A percentile compares a stretch with the other conserved stretches of the same genome.
Conservation (phyloP, 2,797 vertebrate genomes). For the Pangasius djambal region DNA sequence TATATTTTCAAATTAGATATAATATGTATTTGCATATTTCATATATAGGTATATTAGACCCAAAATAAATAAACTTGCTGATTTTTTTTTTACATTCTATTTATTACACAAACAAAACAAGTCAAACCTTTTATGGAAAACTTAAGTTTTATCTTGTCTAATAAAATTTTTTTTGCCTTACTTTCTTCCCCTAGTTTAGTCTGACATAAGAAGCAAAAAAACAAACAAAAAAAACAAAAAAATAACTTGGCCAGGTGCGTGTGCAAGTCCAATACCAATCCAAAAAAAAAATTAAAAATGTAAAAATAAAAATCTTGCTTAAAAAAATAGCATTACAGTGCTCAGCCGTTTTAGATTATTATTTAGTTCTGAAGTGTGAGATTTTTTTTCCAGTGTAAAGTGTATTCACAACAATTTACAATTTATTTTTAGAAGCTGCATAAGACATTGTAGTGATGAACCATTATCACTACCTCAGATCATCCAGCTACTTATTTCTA, state of each 20-base stretch:
- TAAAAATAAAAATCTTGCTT: background rate
- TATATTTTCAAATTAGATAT: background rate
- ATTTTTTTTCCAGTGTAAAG: no score
- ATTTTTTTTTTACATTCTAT: background rate
- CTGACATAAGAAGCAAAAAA: no score
- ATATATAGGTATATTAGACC: background rate
- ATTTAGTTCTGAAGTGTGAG: background rate
- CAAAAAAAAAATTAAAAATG: background rate
- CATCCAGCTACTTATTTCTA: background rate
- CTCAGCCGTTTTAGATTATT: background rate
- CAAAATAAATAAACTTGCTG: background rate
- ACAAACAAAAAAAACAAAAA: accelerated
- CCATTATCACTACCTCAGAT: background rate
- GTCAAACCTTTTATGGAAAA: background rate
- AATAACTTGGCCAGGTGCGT: background rate
- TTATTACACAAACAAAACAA: background rate
- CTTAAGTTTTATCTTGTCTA: background rate
- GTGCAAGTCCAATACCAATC: background rate
- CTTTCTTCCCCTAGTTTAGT: background rate
- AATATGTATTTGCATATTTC: background rate
- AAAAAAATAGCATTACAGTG: background rate
- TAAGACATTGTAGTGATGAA: background rate
- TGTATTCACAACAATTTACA: background rate
- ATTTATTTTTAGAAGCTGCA: background rate
- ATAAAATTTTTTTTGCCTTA: no score